Conservation (phyloP, 2,888 invertebrate genomes). For the Julus scanicus region DNA sequence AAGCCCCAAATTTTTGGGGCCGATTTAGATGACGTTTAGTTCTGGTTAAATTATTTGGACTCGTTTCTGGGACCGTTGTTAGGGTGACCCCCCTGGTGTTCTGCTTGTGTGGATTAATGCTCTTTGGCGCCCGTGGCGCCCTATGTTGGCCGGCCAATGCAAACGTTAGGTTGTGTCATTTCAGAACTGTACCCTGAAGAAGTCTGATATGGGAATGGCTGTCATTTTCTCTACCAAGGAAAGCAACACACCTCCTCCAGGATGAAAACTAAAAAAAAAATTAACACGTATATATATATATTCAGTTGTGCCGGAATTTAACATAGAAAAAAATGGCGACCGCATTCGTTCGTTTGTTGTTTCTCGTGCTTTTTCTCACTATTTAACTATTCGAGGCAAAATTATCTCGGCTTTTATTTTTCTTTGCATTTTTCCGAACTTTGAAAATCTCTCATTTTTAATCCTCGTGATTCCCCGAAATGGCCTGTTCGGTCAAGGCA, state of each 20-base stretch:
- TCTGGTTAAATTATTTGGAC: too few relatives aligned
- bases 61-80: background rate
- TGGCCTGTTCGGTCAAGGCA: background rate
- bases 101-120: background rate
- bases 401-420: background rate
- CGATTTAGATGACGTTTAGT: too few relatives aligned
- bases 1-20: too few relatives aligned
- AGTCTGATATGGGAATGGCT: conserved; percentile 47
- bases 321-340: background rate
- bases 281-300: background rate
- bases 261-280: conserved; percentile 23
- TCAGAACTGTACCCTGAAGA: conserved; percentile 52
- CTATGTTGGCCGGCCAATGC: background rate
- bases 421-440: background rate
- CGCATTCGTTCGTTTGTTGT: conserved; percentile 5
- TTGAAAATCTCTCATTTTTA: background rate
- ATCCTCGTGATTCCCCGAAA: background rate
- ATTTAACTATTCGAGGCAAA: background rate
- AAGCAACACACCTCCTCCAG: conserved; percentile 1
- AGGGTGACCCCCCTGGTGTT: background rate
- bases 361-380: conserved; percentile 36
- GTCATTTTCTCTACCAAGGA: conserved; percentile 18
- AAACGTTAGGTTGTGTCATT: conserved; percentile 21
- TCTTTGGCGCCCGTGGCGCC: background rate
- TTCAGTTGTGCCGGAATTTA: conserved; percentile 42